Conservation (phyloP, 2,888 invertebrate genomes). For the Athalia circularis region DNA sequence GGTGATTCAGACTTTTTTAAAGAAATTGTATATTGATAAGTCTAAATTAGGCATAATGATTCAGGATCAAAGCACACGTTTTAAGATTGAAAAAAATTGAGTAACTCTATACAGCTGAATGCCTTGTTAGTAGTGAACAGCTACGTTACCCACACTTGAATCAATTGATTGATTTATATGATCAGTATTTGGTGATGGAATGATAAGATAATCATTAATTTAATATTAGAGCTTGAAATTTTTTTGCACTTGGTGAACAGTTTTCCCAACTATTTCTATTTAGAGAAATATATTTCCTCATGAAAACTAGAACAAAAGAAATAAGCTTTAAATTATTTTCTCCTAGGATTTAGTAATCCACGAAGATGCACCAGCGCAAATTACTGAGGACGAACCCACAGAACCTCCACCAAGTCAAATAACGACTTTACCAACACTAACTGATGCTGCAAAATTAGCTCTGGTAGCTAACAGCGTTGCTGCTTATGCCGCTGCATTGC, state of each 20-base stretch:
- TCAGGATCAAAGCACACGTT: too few relatives aligned
- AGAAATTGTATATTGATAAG: too few relatives aligned
- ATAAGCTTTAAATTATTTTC: background rate
- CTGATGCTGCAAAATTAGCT: constrained; percentile 77
- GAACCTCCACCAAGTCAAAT: constrained; percentile 69
- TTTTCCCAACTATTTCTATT: background rate
- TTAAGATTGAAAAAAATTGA: too few relatives aligned
- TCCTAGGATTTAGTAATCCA: constrained; percentile 70
- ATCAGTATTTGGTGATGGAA: background rate
- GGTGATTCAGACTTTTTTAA: too few relatives aligned
- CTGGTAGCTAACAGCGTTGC: constrained; percentile 92
- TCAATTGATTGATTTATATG: background rate
- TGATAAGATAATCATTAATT: constrained; percentile 17
- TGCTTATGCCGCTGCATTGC: constrained; percentile 90
- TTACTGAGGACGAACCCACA: constrained; percentile 77
- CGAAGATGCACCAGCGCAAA: constrained; percentile 66
- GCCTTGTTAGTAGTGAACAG: too few relatives aligned
- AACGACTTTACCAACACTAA: constrained; percentile 70
- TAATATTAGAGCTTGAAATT: background rate
- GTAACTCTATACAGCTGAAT: too few relatives aligned
- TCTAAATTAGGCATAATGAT: too few relatives aligned
- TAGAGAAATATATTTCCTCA: background rate
- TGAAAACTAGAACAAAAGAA: too few relatives aligned
- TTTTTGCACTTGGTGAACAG: background rate
- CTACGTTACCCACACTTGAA: background rate